These are phyloP conservation scores for Urocyon cinereoargenteus DNA, from an alignment of 2,797 vertebrate genomes.

Conservation along the genomic window DNA sequence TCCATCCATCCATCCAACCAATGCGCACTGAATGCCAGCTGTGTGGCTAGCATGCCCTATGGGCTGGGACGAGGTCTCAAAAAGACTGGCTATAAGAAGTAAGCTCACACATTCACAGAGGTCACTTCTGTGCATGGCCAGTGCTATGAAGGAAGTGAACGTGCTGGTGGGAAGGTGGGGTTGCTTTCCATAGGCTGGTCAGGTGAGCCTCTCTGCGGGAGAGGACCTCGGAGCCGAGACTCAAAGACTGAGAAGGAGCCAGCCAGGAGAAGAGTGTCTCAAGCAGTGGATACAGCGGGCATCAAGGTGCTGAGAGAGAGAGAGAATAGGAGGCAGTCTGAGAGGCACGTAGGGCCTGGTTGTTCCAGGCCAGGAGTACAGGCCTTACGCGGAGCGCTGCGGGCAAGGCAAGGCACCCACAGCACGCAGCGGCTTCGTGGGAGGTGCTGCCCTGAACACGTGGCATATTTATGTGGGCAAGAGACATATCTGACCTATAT, in stretches of 20 bases:
- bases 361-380: neutral
- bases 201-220: neutral
- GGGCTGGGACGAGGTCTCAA: neutral
- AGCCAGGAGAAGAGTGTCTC: neutral
- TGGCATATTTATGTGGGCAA: neutral
- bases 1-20: neutral
- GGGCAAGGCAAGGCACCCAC: too few species aligned
- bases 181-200: neutral
- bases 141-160: neutral
- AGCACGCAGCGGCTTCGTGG: neutral
- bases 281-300: neutral
- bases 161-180: fast-evolving
- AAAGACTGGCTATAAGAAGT: neutral
- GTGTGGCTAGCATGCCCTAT: neutral
- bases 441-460: neutral
- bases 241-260: neutral
- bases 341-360: neutral
- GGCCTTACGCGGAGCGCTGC: neutral
- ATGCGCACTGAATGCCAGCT: neutral
- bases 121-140: neutral
- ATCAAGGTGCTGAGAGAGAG: neutral
- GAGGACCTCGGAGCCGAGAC: neutral
- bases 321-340: neutral
- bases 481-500: neutral
- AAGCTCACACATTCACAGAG: neutral